phyloP scores from a whole-genome alignment of 2,797 vertebrate genomes.

The Vespertilio murinus region DNA sequence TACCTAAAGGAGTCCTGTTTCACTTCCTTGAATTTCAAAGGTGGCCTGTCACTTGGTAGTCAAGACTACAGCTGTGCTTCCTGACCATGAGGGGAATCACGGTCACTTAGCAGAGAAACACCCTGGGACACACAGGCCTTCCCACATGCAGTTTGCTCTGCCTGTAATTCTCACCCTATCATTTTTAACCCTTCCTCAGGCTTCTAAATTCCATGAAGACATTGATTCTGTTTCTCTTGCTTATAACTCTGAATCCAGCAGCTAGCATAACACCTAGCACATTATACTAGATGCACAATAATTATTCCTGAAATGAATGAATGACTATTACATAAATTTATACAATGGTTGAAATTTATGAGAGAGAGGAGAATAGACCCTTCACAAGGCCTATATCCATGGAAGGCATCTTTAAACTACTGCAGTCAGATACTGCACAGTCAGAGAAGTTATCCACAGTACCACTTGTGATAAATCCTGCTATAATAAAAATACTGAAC shows the following conservation, averaged over 20 bases:
- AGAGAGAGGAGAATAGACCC: not conserved
- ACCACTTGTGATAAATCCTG: not conserved
- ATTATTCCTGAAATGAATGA: not conserved
- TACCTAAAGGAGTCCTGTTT: not conserved
- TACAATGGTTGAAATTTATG: not conserved
- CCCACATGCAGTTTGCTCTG: not conserved
- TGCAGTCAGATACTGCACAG: not conserved
- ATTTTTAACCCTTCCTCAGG: not conserved
- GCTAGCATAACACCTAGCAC: not conserved
- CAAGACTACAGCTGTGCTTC: not conserved
- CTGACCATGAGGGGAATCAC: not conserved
- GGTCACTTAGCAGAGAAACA: not conserved
- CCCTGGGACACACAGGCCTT: not conserved
- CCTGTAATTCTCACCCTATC: not conserved
- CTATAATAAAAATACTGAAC: not conserved
- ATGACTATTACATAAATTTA: not conserved
- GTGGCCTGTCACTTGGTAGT: not conserved
- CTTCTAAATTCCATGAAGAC: not conserved
- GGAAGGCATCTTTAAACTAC: not conserved
- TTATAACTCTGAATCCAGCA: not conserved
- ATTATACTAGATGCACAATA: not conserved
- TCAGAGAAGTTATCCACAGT: not conserved
- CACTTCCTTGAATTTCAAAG: not conserved
- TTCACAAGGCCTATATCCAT: not conserved
- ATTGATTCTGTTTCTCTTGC: not conserved